Percentiles rank a stretch among this genome's conserved stretches.
These are phyloP conservation scores for Agriopis aurantiaria DNA, from an alignment of 2,888 invertebrate species.

Conservation along the genomic window DNA sequence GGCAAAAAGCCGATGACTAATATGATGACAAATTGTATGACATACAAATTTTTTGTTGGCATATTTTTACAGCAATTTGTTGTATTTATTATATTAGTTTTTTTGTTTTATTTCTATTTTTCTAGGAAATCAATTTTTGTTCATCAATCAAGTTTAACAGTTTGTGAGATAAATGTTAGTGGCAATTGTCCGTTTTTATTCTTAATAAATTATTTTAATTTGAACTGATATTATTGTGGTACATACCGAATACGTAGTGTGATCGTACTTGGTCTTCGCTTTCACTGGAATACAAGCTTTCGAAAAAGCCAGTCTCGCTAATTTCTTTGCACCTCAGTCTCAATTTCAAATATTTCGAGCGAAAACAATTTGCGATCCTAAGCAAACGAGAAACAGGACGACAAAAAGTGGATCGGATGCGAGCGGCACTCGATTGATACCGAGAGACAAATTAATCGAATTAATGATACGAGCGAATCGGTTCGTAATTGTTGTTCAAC, in stretches of 20 bases:
- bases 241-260: not conserved
- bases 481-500: conserved; percentile 37
- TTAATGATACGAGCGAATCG: conserved; percentile 50
- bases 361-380: conserved; percentile 58
- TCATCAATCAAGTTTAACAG: too few species aligned
- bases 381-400: conserved; percentile 50
- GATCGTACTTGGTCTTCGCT: not conserved
- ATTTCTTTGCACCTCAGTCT: conserved; percentile 62
- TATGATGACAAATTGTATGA: too few species aligned
- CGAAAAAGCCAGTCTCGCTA: conserved; percentile 46
- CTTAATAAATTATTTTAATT: too few species aligned
- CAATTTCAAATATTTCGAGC: conserved; percentile 48
- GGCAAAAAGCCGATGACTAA: too few species aligned
- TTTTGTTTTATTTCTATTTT: too few species aligned
- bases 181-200: too few species aligned
- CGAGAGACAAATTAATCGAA: conserved; percentile 68
- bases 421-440: conserved; percentile 56
- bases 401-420: conserved; percentile 53
- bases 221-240: too few species aligned
- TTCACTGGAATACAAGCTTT: conserved; percentile 18
- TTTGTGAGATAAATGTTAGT: too few species aligned
- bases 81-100: too few species aligned
- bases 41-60: too few species aligned
- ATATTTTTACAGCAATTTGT: too few species aligned
- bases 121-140: too few species aligned